Evolutionary conservation across 2,113 vertebrate species (phyloP), one percentile per base, ranked within the genome.

Genomic region (Megaceryle maxima): DNA sequence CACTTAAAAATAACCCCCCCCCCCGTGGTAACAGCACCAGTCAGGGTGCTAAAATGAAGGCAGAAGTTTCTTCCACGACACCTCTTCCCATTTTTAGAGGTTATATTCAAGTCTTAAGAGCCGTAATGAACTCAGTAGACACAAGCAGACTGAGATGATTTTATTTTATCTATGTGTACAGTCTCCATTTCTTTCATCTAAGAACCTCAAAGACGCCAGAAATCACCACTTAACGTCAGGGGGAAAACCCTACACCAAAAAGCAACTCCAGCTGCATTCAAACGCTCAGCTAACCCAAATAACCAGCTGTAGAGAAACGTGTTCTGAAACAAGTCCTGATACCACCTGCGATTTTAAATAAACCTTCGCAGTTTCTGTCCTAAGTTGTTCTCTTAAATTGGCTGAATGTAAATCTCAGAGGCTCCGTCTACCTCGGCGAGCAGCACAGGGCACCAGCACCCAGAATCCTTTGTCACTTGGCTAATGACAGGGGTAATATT

Each of bases 321-420:
- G 69, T 44, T 88, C 60, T 72, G 70, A 95, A 97, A 87, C 53
- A 70, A 79, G 51, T 5, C 51, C 41, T 24, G 55, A 6, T 44
- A 25, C 33, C 91, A 96, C 89, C 92, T 96, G 92, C 78, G 68
- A 20, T 11, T 57, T 41, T 12, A 83, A 80, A 72, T 83, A 75
- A 74, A 51, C 5, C 0, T 29, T 62, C 79, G 15, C 25, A 51
- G 72, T 74, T 90, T 53, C 90, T 92, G 0, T 55, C 51, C 64
- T 33, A 0, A 2, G 39, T 41, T 41, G 39, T 41, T 33, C 48
- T 39, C 28, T 59, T 17, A 9, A 5, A 1, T 1, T 29, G 57
- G 62, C 50, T 60, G 37, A 29, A 31, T 5, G 13, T 2, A 77
- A 43, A n/a, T 39, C 60, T 70, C 50, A 9, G 60, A 43, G 60